phyloP scores from a whole-genome alignment of 1,140 invertebrate species.

The Lordiphosa clarofinis region DNA sequence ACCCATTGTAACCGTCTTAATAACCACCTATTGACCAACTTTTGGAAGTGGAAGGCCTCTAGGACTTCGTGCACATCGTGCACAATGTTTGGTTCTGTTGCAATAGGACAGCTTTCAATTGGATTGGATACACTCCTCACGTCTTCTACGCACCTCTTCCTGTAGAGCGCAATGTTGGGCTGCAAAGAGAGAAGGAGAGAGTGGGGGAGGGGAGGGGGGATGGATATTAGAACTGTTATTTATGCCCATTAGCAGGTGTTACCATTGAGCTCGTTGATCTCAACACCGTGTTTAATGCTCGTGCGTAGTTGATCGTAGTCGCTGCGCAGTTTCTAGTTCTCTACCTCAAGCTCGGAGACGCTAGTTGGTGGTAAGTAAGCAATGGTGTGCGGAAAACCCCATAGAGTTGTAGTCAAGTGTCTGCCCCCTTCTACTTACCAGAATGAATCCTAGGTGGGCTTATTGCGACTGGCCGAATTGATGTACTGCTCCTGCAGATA shows the following conservation, averaged over 20 bases:
- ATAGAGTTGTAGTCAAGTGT: slow-evolving; percentile 28
- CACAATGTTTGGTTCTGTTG: slow-evolving; percentile 72
- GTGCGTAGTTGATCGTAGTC: slow-evolving; percentile 87
- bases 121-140: slow-evolving; percentile 95
- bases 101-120: slow-evolving; percentile 91
- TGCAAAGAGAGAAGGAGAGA: slow-evolving; percentile 66
- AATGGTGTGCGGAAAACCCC: slow-evolving; percentile 21
- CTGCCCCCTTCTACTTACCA: slow-evolving; percentile 43
- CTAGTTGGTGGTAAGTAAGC: slow-evolving; percentile 64
- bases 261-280: slow-evolving; percentile 79
- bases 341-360: slow-evolving; percentile 93
- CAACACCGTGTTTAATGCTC: slow-evolving; percentile 78
- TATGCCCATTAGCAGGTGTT: slow-evolving; percentile 22
- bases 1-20: no score
- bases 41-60: slow-evolving; percentile 95
- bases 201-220: background rate
- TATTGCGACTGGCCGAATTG: slow-evolving; percentile 63
- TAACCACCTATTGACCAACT: slow-evolving; percentile 90
- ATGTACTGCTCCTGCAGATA: slow-evolving; percentile 84
- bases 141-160: slow-evolving; percentile 90
- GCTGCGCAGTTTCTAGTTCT: slow-evolving; percentile 92
- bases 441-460: slow-evolving; percentile 72
- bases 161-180: slow-evolving; percentile 91
- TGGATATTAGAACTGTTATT: background rate
- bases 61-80: slow-evolving; percentile 84